Conservation (phyloP, 1,140 invertebrate species). For the Augochlora pura region DNA sequence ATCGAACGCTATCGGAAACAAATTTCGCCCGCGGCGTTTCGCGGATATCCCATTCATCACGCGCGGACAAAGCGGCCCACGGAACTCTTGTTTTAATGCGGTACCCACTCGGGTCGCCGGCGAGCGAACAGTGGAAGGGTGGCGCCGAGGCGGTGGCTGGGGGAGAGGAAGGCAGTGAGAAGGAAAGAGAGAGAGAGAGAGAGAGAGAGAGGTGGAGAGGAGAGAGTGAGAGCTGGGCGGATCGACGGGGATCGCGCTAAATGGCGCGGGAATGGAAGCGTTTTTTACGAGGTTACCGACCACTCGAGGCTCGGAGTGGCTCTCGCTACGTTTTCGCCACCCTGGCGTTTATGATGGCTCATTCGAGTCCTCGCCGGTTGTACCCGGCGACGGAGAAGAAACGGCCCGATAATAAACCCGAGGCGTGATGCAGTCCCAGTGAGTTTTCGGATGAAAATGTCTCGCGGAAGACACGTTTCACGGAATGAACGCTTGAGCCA, state of each 20-base stretch:
- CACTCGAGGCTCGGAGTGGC: slow-evolving; percentile 23
- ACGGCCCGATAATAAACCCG: slow-evolving; percentile 22
- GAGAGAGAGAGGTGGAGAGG: neutral
- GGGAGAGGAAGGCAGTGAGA: neutral
- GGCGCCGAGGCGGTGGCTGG: slow-evolving; percentile 19
- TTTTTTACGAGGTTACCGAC: slow-evolving; percentile 44
- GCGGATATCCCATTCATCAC: neutral
- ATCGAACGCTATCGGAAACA: slow-evolving; percentile 6
- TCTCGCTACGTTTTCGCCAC: slow-evolving; percentile 35
- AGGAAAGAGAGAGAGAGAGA: neutral
- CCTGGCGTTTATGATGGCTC: slow-evolving; percentile 29
- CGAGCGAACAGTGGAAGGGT: slow-evolving; percentile 2
- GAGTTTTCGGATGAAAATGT: slow-evolving; percentile 1
- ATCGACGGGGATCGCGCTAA: slow-evolving; percentile 19
- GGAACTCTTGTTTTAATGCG: slow-evolving; percentile 2
- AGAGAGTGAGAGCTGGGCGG: neutral
- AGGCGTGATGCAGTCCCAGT: slow-evolving; percentile 13
- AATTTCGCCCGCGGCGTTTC: slow-evolving; percentile 4
- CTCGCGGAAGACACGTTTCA: neutral
- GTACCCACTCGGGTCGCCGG: neutral
- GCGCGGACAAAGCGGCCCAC: neutral
- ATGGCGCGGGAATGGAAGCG: slow-evolving; percentile 21
- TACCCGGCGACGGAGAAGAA: slow-evolving; percentile 6
- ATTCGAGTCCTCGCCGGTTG: slow-evolving; percentile 1
- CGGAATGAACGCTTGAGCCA: neutral